A percentile compares a stretch with the other conserved stretches of the same genome.
Evolutionary conservation across 2,113 vertebrate species (phyloP).

Genomic region (Epinephelus fuscoguttatus): DNA sequence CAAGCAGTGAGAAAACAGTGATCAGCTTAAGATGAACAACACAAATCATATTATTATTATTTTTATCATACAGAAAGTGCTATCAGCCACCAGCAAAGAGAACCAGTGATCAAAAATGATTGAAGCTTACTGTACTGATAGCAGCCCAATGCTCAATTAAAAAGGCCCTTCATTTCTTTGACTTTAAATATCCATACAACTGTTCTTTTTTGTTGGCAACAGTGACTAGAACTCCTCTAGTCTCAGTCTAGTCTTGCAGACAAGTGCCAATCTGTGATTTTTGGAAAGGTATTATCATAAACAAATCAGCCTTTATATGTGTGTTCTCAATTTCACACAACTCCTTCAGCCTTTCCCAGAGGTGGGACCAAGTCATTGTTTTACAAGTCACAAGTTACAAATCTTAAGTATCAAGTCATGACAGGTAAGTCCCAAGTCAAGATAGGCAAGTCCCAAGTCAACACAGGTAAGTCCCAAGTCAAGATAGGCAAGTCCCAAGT

Average conservation of each 20-base stretch:
- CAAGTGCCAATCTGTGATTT: not conserved
- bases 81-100: slow-evolving; percentile 64
- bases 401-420: too few species aligned
- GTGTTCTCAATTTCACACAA: not conserved
- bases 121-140: slow-evolving; percentile 41
- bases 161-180: slow-evolving; percentile 34
- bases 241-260: slow-evolving; percentile 5
- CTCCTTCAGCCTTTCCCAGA: not conserved
- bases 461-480: too few species aligned
- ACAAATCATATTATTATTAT: slow-evolving; percentile 33
- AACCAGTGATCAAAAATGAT: slow-evolving; percentile 69
- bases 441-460: too few species aligned
- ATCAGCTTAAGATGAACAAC: slow-evolving; percentile 55
- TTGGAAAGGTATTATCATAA: too few species aligned
- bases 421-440: too few species aligned
- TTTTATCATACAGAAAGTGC: slow-evolving; percentile 74
- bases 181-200: not conserved
- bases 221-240: slow-evolving; percentile 13
- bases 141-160: slow-evolving; percentile 3
- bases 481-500: too few species aligned
- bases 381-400: too few species aligned
- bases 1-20: slow-evolving; percentile 67
- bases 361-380: too few species aligned
- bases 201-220: not conserved
- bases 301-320: not conserved